These are phyloP conservation scores for Polia nebulosa DNA, from an alignment of 2,888 invertebrate species.

Conservation along the genomic window DNA sequence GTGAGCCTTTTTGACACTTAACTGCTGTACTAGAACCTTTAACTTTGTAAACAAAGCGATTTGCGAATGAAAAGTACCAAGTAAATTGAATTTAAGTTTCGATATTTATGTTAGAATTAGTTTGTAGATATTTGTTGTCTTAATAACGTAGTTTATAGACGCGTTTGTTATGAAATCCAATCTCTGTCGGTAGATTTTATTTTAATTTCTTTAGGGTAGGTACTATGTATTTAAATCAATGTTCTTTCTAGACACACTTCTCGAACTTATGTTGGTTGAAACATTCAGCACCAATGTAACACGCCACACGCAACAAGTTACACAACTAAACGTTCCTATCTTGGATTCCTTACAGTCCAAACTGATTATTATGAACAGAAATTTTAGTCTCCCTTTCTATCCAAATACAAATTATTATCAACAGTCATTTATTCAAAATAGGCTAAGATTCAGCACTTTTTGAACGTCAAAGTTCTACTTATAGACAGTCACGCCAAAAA, in stretches of 20 bases:
- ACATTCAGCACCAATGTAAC: background rate
- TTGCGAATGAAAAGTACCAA: constrained; percentile 44
- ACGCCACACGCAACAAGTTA: constrained; percentile 48
- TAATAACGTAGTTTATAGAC: background rate
- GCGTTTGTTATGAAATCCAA: constrained; percentile 1
- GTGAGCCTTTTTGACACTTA: constrained; percentile 86
- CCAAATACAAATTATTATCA: too few relatives aligned
- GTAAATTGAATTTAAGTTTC: constrained; percentile 28
- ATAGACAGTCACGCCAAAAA: too few relatives aligned
- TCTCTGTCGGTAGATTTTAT: background rate
- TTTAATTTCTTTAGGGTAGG: background rate
- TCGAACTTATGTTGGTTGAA: background rate
- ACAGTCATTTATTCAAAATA: too few relatives aligned
- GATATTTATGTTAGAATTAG: constrained; percentile 19
- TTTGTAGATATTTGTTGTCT: background rate
- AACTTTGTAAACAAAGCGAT: constrained; percentile 60
- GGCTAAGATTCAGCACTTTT: too few relatives aligned
- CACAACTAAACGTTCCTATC: background rate
- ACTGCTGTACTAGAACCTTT: constrained; percentile 69
- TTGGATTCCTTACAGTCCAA: background rate
- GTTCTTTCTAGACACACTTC: background rate
- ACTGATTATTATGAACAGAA: background rate
- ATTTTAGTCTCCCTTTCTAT: background rate
- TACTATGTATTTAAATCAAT: background rate
- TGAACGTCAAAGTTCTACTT: too few relatives aligned